A percentile compares a stretch with the other conserved stretches of the same genome.
These are phyloP conservation scores for Vombatus ursinus DNA, from an alignment of 2,113 vertebrate species.

Conservation along the genomic window DNA sequence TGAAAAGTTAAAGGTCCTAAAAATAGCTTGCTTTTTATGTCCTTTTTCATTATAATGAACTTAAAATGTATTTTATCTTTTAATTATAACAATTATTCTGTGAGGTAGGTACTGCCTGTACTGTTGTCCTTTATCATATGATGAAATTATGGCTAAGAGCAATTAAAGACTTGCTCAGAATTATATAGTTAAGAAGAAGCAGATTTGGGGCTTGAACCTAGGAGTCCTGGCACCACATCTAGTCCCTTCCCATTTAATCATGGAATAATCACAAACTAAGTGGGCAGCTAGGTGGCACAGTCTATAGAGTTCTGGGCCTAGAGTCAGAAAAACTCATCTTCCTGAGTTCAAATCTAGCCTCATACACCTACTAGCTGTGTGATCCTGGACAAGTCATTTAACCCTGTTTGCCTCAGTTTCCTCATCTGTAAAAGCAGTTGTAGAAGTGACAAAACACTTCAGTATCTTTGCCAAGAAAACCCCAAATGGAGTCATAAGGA, in stretches of 20 bases:
- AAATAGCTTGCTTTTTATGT: background rate
- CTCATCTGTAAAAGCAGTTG: background rate
- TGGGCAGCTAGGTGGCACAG: background rate
- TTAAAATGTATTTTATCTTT: background rate
- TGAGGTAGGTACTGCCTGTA: background rate
- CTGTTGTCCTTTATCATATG: background rate
- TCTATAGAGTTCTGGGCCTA: background rate
- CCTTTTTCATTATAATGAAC: background rate
- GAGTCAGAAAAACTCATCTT: background rate
- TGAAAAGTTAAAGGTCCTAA: background rate
- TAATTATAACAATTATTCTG: background rate
- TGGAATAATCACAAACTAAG: background rate
- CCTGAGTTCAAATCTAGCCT: background rate
- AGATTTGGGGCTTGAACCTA: background rate
- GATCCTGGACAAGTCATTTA: background rate
- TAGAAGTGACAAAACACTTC: background rate
- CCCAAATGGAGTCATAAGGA: background rate
- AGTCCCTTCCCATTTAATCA: background rate
- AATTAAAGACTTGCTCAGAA: background rate
- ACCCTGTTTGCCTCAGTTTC: background rate
- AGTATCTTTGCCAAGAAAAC: background rate
- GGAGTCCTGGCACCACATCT: background rate
- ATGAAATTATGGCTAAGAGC: background rate
- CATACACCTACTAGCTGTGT: background rate
- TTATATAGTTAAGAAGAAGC: background rate